Evolutionary conservation across 2,113 vertebrate species (phyloP), one percentile per base, ranked within the genome.

Genomic region (Apus apus): DNA sequence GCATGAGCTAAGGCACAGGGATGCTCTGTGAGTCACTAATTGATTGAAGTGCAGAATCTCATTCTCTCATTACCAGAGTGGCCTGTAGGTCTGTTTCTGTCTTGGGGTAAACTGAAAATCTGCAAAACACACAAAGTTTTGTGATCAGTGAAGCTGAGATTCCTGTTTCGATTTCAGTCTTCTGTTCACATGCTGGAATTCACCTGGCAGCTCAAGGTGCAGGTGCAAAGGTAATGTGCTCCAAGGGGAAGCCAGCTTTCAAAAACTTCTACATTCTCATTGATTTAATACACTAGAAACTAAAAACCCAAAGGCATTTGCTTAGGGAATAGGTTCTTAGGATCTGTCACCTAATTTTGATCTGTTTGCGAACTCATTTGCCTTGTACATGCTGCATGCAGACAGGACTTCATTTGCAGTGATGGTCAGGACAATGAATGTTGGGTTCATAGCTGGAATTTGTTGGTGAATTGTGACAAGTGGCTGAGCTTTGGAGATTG

Each of bases 11-110:
- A 54, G 14, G 13, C 70, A 54, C 17, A 87, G 58, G 66, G 76
- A 85, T 77, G 77, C 62, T 92, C 46, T 5, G 2, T 45, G 81
- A 94, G 61, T 90, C 88, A 89, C 38, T 60, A 57, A 68, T 15
- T 83, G 87, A 93, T 73, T 78, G 86, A 95, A 81, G 65, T 14
- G 25, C 65, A 53, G 94, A 90, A 95, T 62, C 80, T 93, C 86
- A 93, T 92, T 72, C 68, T 21, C n/a, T 93, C 70, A 73, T 87
- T 94, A 75, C 73, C 50, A 61, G 36, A 81, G 48, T 34, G 67
- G 72, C 57, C 73, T 29, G 57, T 84, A 67, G 83, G 54, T 89
- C 76, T 93, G 61, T 78, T 75, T 81, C 62, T 58, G 40, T 72
- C 90, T 90, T 66, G 70, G 94, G 57, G 53, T 94, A 36, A 87